phyloP scores from a whole-genome alignment of 1,140 invertebrate species.

The Amyelois transitella region DNA sequence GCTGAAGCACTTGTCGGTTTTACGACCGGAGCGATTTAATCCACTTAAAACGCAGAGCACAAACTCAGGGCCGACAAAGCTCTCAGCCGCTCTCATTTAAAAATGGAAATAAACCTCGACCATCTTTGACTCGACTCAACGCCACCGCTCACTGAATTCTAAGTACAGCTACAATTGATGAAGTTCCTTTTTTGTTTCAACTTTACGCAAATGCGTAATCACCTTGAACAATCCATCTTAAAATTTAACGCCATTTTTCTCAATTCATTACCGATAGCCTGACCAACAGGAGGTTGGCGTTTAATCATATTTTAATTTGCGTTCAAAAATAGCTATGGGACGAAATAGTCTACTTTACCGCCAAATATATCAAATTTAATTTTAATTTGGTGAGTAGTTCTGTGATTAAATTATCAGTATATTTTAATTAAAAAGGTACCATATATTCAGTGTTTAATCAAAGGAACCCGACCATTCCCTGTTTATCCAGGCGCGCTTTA shows the following conservation, averaged over 20 bases:
- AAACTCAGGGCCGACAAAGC: conserved; percentile 71
- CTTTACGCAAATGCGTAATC: conserved; percentile 23
- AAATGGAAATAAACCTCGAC: conserved; percentile 71
- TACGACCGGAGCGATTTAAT: conserved; percentile 73
- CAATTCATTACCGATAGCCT: no score
- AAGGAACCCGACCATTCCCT: conserved; percentile 7
- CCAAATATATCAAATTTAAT: no score
- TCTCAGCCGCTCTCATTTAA: conserved; percentile 73
- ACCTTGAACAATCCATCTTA: background rate
- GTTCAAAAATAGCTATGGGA: no score
- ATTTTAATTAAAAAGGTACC: background rate
- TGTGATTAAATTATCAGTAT: conserved; percentile 23
- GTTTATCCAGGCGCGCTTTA: conserved; percentile 44
- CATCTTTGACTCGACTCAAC: conserved; percentile 70
- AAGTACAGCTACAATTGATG: conserved; percentile 57
- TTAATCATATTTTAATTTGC: no score
- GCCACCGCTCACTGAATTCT: conserved; percentile 65
- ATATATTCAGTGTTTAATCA: background rate
- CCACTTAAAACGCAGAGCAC: conserved; percentile 74
- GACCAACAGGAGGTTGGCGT: no score
- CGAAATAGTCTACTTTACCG: no score
- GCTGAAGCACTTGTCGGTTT: conserved; percentile 72
- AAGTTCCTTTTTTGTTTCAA: conserved; percentile 50
- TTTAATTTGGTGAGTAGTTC: no score
- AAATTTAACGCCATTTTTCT: no score